Evolutionary conservation across 30 jellyfish, hydroid and myxozoan genomes (phyloP).

Genomic region (Mastigias papua): DNA sequence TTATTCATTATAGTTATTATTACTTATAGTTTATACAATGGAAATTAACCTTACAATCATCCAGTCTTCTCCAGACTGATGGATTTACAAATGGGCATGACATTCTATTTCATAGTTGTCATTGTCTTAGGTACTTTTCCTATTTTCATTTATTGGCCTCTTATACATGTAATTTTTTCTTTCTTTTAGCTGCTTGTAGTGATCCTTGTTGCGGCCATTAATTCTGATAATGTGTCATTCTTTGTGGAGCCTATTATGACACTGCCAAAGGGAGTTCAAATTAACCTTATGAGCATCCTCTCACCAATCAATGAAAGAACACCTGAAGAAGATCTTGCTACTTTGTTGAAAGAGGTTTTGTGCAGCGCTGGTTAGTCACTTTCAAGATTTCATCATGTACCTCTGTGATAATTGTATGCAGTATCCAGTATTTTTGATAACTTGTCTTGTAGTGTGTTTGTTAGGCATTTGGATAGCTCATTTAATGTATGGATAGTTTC

Average conservation of each 20-base stretch:
- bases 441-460: no score
- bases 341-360: conserved; percentile 19
- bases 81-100: no score
- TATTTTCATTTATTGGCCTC: background rate
- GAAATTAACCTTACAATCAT: no score
- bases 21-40: no score
- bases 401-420: background rate
- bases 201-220: conserved; percentile 45
- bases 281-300: conserved; percentile 31
- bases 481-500: no score
- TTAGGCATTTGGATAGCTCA: no score
- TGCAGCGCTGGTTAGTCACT: conserved; percentile 37
- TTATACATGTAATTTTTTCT: background rate
- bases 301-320: conserved; percentile 21
- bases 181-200: conserved; percentile 41
- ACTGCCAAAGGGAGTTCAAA: conserved; percentile 17
- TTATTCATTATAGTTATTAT: background rate
- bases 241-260: conserved; percentile 52
- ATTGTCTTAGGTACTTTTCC: no score
- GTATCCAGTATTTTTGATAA: no score
- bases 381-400: background rate
- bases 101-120: no score
- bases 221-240: conserved; percentile 24
- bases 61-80: no score
- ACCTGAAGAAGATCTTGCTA: conserved; percentile 23